phyloP scores from a whole-genome alignment of 2,797 vertebrate genomes.

The Emydoidea blandingii region DNA sequence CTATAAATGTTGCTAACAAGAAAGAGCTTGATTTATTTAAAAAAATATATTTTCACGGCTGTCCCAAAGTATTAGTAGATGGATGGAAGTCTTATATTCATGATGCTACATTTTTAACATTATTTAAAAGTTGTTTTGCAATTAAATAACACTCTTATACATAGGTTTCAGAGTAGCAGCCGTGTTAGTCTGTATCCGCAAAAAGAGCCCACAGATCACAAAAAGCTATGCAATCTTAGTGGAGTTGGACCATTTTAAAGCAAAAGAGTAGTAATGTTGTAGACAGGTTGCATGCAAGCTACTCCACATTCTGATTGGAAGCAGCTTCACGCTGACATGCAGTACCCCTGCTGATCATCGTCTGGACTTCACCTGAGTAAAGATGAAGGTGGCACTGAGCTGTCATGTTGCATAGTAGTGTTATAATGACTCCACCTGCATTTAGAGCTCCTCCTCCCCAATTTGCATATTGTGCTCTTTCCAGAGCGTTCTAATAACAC shows the following conservation, averaged over 20 bases:
- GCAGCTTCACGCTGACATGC: not conserved
- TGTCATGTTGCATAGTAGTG: not conserved
- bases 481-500: not conserved
- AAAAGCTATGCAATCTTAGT: not conserved
- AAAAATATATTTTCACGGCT: conserved; percentile 19
- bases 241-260: not conserved
- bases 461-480: not conserved
- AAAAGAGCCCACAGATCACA: not conserved
- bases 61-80: conserved; percentile 37
- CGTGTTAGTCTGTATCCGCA: too few relatives aligned
- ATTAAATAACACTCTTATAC: conserved; percentile 19
- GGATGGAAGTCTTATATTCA: not conserved
- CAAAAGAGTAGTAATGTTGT: not conserved
- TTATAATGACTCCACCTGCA: not conserved
- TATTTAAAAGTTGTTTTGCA: conserved; percentile 45
- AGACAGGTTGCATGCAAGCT: not conserved
- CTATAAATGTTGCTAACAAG: conserved; percentile 59
- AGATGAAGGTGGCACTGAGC: not conserved
- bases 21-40: conserved; percentile 46
- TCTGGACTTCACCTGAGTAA: not conserved
- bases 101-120: conserved; percentile 41
- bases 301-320: not conserved
- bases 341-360: not conserved
- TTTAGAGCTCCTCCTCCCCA: not conserved
- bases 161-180: not conserved